These are phyloP conservation scores for Ciconia boyciana DNA, from an alignment of 2,113 vertebrate genomes.

Conservation along the genomic window DNA sequence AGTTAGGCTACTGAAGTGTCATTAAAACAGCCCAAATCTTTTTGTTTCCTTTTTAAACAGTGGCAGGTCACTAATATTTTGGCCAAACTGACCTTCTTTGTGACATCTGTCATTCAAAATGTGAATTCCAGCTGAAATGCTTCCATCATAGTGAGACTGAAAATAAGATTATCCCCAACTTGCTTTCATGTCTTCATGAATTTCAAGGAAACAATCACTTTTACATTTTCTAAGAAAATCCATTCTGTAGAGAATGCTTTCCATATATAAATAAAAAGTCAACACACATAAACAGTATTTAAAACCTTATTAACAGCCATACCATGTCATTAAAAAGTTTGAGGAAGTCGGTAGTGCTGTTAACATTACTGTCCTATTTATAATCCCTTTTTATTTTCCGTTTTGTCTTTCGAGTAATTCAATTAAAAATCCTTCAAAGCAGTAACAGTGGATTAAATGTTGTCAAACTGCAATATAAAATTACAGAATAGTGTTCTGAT, in stretches of 20 bases:
- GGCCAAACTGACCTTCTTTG: not conserved
- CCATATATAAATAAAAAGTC: conserved; percentile 27
- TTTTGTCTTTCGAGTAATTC: conserved; percentile 69
- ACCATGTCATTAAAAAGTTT: conserved; percentile 52
- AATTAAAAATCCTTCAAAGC: conserved; percentile 70
- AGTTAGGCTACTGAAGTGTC: not conserved
- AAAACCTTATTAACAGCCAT: conserved; percentile 59
- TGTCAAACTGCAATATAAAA: conserved; percentile 49
- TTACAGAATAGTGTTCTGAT: conserved; percentile 50
- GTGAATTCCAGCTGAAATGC: not conserved
- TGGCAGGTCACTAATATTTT: not conserved
- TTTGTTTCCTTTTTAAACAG: not conserved
- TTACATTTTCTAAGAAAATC: conserved; percentile 46
- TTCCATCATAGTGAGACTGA: not conserved
- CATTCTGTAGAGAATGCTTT: conserved; percentile 43
- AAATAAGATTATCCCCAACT: conserved; percentile 6
- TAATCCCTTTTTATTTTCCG: conserved; percentile 43
- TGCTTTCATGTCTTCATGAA: conserved; percentile 4
- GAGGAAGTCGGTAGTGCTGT: conserved; percentile 19
- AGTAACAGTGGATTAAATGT: conserved; percentile 66
- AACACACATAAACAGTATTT: not conserved
- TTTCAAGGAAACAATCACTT: conserved; percentile 44
- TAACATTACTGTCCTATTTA: conserved; percentile 36
- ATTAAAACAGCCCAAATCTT: not conserved
- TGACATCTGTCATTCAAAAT: not conserved